phyloP scores from a whole-genome alignment of 2,888 invertebrate genomes.

The Hybos culiciformis region DNA sequence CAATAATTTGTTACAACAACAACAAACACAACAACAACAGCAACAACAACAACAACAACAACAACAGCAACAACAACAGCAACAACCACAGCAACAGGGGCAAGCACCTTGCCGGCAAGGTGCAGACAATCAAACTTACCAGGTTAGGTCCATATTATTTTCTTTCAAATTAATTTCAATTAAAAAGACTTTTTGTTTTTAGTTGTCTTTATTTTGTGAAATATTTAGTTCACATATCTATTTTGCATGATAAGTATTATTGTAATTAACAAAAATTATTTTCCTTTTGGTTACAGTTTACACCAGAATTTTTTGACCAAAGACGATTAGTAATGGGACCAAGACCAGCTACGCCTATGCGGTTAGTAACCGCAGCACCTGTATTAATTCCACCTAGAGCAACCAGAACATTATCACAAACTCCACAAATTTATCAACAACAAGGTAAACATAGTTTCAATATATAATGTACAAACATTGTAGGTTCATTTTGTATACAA shows the following conservation, averaged over 20 bases:
- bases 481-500: too few relatives aligned
- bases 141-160: too few relatives aligned
- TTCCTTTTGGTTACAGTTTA: too few relatives aligned
- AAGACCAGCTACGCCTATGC: slow-evolving; percentile 74
- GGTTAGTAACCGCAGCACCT: slow-evolving; percentile 87
- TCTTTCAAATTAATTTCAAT: too few relatives aligned
- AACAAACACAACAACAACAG: too few relatives aligned
- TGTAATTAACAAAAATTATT: too few relatives aligned
- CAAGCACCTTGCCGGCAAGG: slow-evolving; percentile 62
- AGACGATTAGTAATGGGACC: slow-evolving; percentile 75
- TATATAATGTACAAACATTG: slow-evolving; percentile 37
- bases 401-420: slow-evolving; percentile 55
- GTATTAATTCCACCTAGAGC: slow-evolving; percentile 64
- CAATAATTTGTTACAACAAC: slow-evolving; percentile 57
- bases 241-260: too few relatives aligned
- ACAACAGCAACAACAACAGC: slow-evolving; percentile 52
- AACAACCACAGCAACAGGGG: slow-evolving; percentile 58
- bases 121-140: slow-evolving; percentile 35
- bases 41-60: too few relatives aligned
- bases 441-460: slow-evolving; percentile 39
- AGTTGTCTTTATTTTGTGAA: too few relatives aligned
- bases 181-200: too few relatives aligned
- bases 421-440: slow-evolving; percentile 49
- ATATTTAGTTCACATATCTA: too few relatives aligned
- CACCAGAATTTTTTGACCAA: slow-evolving; percentile 57